These are phyloP conservation scores for Plecotus auritus DNA, from an alignment of 2,113 vertebrate species.

Conservation along the genomic window DNA sequence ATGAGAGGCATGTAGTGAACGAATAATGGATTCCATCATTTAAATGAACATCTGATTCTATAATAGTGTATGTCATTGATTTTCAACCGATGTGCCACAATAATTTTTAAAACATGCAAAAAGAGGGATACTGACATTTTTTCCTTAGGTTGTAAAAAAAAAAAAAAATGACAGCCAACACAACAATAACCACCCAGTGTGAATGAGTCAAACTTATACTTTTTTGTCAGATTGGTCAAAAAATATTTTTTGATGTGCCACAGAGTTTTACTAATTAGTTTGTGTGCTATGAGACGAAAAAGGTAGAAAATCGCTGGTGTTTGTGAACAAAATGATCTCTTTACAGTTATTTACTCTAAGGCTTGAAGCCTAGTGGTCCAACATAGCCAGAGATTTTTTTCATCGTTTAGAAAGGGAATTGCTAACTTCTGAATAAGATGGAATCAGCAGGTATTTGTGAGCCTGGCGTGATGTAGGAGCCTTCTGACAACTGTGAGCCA, in stretches of 20 bases:
- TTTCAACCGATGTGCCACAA: not conserved
- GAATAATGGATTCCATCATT: not conserved
- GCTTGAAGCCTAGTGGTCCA: not conserved
- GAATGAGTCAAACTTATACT: not conserved
- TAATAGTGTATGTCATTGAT: not conserved
- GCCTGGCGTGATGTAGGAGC: not conserved
- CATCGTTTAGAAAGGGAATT: not conserved
- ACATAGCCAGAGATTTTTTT: not conserved
- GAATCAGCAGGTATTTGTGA: not conserved
- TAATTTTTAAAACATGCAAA: not conserved
- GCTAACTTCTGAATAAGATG: not conserved
- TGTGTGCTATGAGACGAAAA: not conserved
- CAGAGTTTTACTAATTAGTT: not conserved
- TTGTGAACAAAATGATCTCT: not conserved
- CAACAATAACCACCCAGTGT: not conserved
- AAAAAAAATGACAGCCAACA: not conserved
- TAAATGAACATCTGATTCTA: not conserved
- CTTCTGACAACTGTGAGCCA: not conserved
- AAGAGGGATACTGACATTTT: not conserved
- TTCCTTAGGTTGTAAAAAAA: not conserved
- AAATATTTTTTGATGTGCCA: not conserved
- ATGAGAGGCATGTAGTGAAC: not conserved
- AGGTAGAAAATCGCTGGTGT: not conserved
- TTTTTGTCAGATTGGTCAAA: not conserved
- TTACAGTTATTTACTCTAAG: not conserved